A percentile compares a stretch with the other conserved stretches of the same genome.
Conservation (phyloP, 2,113 vertebrate species). For the Marmota monax region DNA sequence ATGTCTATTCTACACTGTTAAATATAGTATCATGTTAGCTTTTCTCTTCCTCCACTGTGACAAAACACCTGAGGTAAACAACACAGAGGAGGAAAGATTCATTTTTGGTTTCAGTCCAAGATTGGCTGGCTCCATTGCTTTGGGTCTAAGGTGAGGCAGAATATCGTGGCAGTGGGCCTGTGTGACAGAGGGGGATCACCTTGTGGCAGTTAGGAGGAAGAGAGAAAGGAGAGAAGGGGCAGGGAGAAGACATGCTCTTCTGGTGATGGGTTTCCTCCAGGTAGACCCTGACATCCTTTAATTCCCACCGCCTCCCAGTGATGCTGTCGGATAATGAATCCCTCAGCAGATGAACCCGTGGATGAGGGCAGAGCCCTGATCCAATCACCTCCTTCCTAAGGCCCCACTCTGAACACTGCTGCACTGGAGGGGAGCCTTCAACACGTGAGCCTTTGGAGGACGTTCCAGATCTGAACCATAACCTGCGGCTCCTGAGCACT, state of each 20-base stretch:
- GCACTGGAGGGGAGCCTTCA: background rate
- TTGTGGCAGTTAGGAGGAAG: background rate
- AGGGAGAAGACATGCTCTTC: background rate
- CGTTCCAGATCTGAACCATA: background rate
- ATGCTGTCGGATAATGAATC: background rate
- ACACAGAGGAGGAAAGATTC: background rate
- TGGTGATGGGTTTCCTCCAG: background rate
- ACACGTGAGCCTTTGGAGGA: background rate
- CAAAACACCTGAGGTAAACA: background rate
- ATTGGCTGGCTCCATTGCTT: background rate
- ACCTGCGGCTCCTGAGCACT: background rate
- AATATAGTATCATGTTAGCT: background rate
- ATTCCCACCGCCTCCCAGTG: background rate
- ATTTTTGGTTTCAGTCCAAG: background rate
- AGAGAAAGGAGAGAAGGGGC: background rate
- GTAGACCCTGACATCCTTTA: background rate
- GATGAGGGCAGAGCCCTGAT: background rate
- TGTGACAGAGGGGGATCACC: background rate
- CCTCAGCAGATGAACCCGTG: background rate
- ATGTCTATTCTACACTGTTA: background rate
- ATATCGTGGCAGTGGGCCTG: too few species aligned
- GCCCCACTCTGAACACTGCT: background rate
- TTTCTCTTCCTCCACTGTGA: background rate
- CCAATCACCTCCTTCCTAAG: background rate
- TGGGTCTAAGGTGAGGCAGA: background rate